These are phyloP conservation scores for Listronotus oregonensis DNA, from an alignment of 1,140 invertebrate genomes.

Conservation along the genomic window DNA sequence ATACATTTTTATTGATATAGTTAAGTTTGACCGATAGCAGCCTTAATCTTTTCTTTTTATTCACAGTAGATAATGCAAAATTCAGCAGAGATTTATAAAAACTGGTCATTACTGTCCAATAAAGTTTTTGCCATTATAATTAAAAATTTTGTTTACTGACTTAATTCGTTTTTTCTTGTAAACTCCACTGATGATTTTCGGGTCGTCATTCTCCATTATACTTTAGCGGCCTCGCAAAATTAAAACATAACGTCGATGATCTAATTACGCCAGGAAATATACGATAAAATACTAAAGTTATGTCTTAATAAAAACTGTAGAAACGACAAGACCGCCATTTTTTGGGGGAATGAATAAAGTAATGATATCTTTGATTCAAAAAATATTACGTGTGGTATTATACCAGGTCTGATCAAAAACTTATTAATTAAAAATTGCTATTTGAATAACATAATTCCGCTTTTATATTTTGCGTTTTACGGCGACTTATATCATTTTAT, in stretches of 20 bases:
- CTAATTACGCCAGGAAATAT: constrained; percentile 23
- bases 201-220: constrained; percentile 25
- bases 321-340: not conserved
- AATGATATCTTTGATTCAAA: too few species aligned
- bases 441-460: too few species aligned
- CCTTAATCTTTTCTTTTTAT: too few species aligned
- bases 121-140: constrained; percentile 29
- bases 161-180: constrained; percentile 24
- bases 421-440: too few species aligned
- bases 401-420: too few species aligned
- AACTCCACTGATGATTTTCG: constrained; percentile 19
- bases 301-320: constrained; percentile 20
- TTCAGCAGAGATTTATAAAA: constrained; percentile 13
- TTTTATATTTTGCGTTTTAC: too few species aligned
- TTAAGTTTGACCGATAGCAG: too few species aligned
- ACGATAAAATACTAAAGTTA: constrained; percentile 24
- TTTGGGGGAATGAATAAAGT: too few species aligned
- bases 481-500: too few species aligned
- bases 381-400: too few species aligned
- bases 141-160: constrained; percentile 29
- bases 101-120: constrained; percentile 26
- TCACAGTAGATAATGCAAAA: too few species aligned
- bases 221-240: constrained; percentile 8
- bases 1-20: too few species aligned
- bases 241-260: constrained; percentile 29